Evolutionary conservation across 2,113 vertebrate species (phyloP).

Genomic region (Climacteris rufus): DNA sequence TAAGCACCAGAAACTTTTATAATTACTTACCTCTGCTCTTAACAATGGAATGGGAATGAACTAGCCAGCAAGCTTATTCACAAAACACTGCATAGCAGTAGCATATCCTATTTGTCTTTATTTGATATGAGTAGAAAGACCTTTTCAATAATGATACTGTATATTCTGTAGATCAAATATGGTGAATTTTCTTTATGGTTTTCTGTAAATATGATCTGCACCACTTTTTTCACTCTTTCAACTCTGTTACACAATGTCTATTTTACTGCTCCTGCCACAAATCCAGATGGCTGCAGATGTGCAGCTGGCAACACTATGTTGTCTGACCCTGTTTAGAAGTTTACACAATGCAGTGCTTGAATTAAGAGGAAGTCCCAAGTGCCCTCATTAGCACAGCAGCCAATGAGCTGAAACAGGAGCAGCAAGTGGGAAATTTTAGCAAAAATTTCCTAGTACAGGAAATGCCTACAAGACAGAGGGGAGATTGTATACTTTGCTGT

Average conservation of each 20-base stretch:
- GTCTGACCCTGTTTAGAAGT: constrained; percentile 51
- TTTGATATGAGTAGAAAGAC: neutral
- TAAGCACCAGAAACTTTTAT: neutral
- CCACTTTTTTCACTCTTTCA: neutral
- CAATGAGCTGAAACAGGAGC: constrained; percentile 37
- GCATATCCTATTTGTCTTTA: neutral
- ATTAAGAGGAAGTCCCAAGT: constrained; percentile 56
- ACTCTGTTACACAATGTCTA: neutral
- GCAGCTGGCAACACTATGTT: constrained; percentile 60
- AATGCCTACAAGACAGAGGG: constrained; percentile 54
- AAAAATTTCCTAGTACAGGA: constrained; percentile 47
- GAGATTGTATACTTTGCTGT: constrained; percentile 40
- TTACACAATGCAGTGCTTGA: constrained; percentile 57
- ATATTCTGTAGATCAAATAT: neutral
- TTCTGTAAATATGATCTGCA: constrained; percentile 34
- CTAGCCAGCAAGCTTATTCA: neutral
- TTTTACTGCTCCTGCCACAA: constrained; percentile 34
- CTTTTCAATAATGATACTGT: neutral
- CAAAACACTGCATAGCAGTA: neutral
- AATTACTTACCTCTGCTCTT: neutral
- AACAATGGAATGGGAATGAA: neutral
- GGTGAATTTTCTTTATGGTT: neutral
- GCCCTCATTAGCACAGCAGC: constrained; percentile 33
- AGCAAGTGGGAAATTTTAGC: constrained; percentile 36
- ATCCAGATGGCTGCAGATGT: constrained; percentile 58